phyloP scores from a whole-genome alignment of 1,140 invertebrate genomes.

The Drosophila tropicalis region DNA sequence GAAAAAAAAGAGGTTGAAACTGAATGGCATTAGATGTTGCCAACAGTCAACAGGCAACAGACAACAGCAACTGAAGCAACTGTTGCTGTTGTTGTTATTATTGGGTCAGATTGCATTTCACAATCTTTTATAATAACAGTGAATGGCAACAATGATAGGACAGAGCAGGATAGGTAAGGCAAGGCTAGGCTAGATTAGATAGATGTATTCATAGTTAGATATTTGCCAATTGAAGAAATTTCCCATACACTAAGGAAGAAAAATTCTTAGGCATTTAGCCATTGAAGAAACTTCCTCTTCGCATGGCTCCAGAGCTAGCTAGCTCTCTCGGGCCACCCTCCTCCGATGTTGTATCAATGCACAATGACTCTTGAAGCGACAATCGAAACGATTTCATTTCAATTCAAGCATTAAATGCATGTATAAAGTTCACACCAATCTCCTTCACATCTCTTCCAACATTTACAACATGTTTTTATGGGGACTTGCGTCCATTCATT shows the following conservation, averaged over 20 bases:
- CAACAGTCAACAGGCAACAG: neutral
- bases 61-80: neutral
- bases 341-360: constrained; percentile 25
- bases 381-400: constrained; percentile 73
- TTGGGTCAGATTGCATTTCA: constrained; percentile 24
- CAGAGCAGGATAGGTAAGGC: neutral
- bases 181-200: too few relatives aligned
- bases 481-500: neutral
- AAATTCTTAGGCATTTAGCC: too few relatives aligned
- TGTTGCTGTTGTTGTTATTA: constrained; percentile 35
- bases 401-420: constrained; percentile 10
- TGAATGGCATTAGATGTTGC: constrained; percentile 8
- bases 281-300: neutral
- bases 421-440: constrained; percentile 36
- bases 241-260: neutral
- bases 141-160: neutral
- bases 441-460: neutral
- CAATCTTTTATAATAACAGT: constrained; percentile 10
- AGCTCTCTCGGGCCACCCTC: neutral
- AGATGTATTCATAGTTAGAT: neutral
- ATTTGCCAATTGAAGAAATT: neutral
- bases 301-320: constrained; percentile 6
- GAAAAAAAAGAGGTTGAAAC: constrained; percentile 20
- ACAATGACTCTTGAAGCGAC: constrained; percentile 67
- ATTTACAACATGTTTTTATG: constrained; percentile 7